Evolutionary conservation across 2,888 invertebrate genomes (phyloP), one percentile per base, ranked within the genome.

Genomic region (Alviniconcha strummeri): DNA sequence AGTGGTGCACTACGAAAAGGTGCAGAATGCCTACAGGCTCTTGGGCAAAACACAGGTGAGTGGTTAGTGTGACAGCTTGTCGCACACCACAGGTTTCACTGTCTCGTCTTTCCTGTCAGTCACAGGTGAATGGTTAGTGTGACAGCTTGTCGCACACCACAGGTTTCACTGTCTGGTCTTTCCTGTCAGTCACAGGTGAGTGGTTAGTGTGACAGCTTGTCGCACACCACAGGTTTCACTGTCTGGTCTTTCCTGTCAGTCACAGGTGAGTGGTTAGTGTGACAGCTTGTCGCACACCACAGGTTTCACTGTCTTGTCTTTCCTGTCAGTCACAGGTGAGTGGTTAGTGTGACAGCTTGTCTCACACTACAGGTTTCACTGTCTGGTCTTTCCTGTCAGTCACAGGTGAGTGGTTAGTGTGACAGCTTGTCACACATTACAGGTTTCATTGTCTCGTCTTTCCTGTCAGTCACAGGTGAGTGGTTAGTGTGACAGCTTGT

Each of bases 1-100:
- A 90, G 95, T 95, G 54, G 95, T 95, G 15, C 96, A 96, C 8
- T 99, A 98, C 92, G 95, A 95, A 13, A 96, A 97, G 89, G 94
- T 99, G 0, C 97, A 97, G 91, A 96, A 96, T 88, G 99, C 99
- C 0, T 99, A 98, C 92, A 95, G 96, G 71, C 94, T 98, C 54
- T 94, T 99, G 5, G 98, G 98, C 0, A 99, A 99, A 94, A 97
- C 97, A 0, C 94, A 94, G 92, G 94, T 94, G 86, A 69, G 57
- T 5, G 7, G 52, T 36, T 36, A 52, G 52, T 74, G 52, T 52
- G 36, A 36, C 36, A 36, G 36, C 3, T 36, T 36, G 36, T 36
- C 36, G 36, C 36, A 36, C 36, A 36, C 36, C 5, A 2, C 36
- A 17, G 7, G 15, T n/a, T 69, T 69, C n/a, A 17, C 17, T 69